These are phyloP conservation scores for Diadumene lineata DNA, from an alignment of 92 coral and sea anemone species.

Conservation along the genomic window DNA sequence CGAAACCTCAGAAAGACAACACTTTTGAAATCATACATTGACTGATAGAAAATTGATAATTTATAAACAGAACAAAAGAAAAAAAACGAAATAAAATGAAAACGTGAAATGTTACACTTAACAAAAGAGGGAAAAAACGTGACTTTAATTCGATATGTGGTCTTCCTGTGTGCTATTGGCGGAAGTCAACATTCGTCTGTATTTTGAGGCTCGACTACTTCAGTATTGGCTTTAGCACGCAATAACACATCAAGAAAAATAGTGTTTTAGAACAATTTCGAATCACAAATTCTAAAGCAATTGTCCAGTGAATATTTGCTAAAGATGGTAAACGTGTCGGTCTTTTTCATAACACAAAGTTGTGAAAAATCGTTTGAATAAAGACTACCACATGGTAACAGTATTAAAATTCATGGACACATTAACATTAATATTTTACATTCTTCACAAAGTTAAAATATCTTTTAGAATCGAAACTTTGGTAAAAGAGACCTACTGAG, in stretches of 20 bases:
- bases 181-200: background rate
- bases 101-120: no score
- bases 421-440: background rate
- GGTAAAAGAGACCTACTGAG: background rate
- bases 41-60: no score
- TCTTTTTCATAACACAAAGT: background rate
- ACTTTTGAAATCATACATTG: no score
- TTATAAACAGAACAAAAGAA: no score
- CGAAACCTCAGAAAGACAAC: no score
- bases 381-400: background rate
- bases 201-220: background rate
- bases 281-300: background rate
- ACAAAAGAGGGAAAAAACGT: no score
- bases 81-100: no score
- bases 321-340: background rate
- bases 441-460: conserved; percentile 13
- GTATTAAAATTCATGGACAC: background rate
- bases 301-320: background rate
- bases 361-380: conserved; percentile 18
- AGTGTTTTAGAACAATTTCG: background rate
- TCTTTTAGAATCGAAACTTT: conserved; percentile 1
- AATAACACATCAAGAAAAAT: background rate
- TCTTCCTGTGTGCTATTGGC: background rate
- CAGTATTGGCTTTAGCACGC: background rate
- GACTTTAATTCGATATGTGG: no score